Conservation (phyloP, 2,888 invertebrate species). For the Dicycla oo region DNA sequence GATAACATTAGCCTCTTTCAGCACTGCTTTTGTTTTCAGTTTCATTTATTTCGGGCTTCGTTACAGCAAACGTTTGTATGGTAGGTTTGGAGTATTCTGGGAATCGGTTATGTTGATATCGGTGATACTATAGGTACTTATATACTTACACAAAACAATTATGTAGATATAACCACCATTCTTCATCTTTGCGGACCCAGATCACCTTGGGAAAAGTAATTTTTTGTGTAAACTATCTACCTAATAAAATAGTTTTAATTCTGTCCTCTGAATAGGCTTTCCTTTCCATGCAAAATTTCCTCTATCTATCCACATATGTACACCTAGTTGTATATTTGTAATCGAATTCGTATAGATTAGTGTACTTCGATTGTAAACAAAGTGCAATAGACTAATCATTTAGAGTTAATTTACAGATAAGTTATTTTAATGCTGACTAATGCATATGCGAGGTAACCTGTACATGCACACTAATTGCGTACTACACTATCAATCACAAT, state of each 20-base stretch:
- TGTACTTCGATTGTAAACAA: not conserved
- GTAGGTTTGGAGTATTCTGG: conserved; percentile 48
- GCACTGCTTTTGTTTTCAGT: conserved; percentile 44
- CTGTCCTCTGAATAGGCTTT: no score
- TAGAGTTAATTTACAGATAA: not conserved
- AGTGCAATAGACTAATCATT: conserved; percentile 6
- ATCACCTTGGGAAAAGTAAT: not conserved
- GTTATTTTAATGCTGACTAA: not conserved
- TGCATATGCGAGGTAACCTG: not conserved
- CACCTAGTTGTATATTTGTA: no score
- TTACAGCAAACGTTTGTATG: conserved; percentile 49
- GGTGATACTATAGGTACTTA: conserved; percentile 14
- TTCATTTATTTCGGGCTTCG: conserved; percentile 31
- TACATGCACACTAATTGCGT: no score
- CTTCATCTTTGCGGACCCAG: not conserved
- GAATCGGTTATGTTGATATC: conserved; percentile 50
- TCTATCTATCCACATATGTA: not conserved
- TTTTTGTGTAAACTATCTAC: not conserved
- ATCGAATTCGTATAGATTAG: no score
- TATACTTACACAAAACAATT: conserved; percentile 13
- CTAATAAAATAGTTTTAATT: conserved; percentile 1
- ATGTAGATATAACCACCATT: conserved; percentile 3
- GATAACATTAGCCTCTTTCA: conserved; percentile 22
- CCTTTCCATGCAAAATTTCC: not conserved
- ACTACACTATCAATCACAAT: no score